Conservation (phyloP, 92 coral and sea anemone genomes). For the Epizoanthus ramosus region DNA sequence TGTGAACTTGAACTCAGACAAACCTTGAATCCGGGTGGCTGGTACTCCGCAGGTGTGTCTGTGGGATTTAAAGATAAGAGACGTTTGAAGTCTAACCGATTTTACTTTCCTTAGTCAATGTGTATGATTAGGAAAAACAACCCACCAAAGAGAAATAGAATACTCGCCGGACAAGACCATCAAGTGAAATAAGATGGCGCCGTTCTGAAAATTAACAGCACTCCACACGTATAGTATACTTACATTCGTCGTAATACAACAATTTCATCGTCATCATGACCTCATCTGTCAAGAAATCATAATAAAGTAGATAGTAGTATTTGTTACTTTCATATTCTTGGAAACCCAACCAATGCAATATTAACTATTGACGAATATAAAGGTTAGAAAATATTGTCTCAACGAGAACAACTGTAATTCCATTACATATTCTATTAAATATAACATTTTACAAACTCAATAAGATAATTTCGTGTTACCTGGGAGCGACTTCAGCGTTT, state of each 20-base stretch:
- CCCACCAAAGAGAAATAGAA: not conserved
- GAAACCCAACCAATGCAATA: too few species aligned
- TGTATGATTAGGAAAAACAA: not conserved
- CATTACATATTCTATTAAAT: too few species aligned
- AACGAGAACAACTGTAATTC: too few species aligned
- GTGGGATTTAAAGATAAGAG: not conserved
- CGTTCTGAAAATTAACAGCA: not conserved
- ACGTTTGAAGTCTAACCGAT: too few species aligned
- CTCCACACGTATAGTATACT: not conserved
- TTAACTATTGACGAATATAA: too few species aligned
- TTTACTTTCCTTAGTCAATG: too few species aligned
- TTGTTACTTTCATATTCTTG: too few species aligned
- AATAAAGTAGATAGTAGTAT: not conserved
- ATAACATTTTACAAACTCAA: too few species aligned
- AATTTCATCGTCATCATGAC: slow-evolving; percentile 99
- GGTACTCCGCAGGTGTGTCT: slow-evolving; percentile 94
- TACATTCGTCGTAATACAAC: slow-evolving; percentile 91
- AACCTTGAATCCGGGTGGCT: slow-evolving; percentile 98
- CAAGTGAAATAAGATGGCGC: too few species aligned
- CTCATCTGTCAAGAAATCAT: slow-evolving; percentile 68
- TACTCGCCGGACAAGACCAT: not conserved
- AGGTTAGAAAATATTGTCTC: too few species aligned
- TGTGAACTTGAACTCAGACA: not conserved
- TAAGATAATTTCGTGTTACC: slow-evolving; percentile 52
- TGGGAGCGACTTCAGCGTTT: slow-evolving; percentile 94